These are phyloP conservation scores for Petrosia ficiformis DNA, from an alignment of 37 sponge, comb jelly and placozoan species.

Conservation along the genomic window DNA sequence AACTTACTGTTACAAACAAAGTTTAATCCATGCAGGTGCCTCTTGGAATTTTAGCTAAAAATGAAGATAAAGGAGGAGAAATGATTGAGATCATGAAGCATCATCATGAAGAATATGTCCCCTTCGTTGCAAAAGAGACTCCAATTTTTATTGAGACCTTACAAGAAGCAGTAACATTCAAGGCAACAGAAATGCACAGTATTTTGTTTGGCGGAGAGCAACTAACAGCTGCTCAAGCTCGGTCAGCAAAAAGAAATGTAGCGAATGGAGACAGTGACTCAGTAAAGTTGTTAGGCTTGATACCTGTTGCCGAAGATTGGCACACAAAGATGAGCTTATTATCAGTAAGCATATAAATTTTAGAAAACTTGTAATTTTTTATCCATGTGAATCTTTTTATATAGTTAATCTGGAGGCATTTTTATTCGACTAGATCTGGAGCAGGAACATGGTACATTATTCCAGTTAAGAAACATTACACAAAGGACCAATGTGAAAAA, in stretches of 20 bases:
- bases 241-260: conserved; percentile 10
- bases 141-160: not conserved
- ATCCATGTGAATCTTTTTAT: not conserved
- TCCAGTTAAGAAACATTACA: conserved; percentile 22
- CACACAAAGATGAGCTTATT: conserved; percentile 22
- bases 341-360: not conserved
- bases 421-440: conserved; percentile 14
- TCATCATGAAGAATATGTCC: conserved; percentile 17
- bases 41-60: conserved; percentile 18
- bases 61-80: conserved; percentile 40
- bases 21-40: conserved; percentile 2
- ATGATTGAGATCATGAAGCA: conserved; percentile 29
- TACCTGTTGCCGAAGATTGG: conserved; percentile 37
- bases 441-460: conserved; percentile 34
- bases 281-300: conserved; percentile 8
- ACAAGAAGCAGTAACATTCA: not conserved
- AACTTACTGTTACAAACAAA: too few relatives aligned
- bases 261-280: conserved; percentile 9
- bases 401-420: conserved; percentile 35
- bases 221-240: conserved; percentile 14
- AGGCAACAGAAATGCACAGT: not conserved
- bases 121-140: not conserved
- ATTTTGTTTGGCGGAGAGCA: conserved; percentile 20
- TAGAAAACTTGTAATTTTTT: not conserved
- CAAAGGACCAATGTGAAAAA: conserved; percentile 25